A percentile compares a stretch with the other conserved stretches of the same genome.
Conservation (phyloP, 2,113 vertebrate genomes). For the Tetrao urogallus region DNA sequence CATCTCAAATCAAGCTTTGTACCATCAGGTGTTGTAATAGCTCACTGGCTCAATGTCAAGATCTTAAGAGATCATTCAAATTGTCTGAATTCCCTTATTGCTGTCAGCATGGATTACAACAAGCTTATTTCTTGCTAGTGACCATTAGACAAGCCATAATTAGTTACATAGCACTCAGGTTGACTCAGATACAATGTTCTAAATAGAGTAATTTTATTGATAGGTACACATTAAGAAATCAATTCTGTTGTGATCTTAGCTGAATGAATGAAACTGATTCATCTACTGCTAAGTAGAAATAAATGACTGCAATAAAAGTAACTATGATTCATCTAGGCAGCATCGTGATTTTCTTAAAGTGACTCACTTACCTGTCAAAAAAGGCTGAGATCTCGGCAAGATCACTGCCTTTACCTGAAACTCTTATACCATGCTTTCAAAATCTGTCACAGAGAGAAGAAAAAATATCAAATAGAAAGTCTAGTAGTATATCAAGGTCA, state of each 20-base stretch:
- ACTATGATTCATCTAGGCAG: neutral
- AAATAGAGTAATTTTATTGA: neutral
- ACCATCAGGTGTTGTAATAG: neutral
- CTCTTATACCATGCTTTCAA: neutral
- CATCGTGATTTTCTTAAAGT: neutral
- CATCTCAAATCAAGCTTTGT: neutral
- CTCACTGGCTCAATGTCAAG: neutral
- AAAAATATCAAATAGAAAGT: constrained; percentile 15
- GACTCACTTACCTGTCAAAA: neutral
- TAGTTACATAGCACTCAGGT: neutral
- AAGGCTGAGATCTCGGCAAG: neutral
- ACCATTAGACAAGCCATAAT: constrained; percentile 6
- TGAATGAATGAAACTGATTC: neutral
- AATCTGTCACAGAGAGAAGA: neutral
- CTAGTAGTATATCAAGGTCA: constrained; percentile 12
- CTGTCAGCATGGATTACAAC: neutral
- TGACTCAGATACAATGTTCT: neutral
- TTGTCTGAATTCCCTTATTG: neutral
- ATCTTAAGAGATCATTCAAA: neutral
- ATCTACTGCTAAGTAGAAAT: neutral
- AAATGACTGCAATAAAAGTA: neutral
- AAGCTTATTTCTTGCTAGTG: neutral
- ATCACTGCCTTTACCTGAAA: neutral
- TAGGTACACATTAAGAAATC: neutral
- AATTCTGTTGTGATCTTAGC: neutral